A percentile compares a stretch with the other conserved stretches of the same genome.
Conservation (phyloP, 2,888 invertebrate genomes). For the Caenorhabditis virilis region DNA sequence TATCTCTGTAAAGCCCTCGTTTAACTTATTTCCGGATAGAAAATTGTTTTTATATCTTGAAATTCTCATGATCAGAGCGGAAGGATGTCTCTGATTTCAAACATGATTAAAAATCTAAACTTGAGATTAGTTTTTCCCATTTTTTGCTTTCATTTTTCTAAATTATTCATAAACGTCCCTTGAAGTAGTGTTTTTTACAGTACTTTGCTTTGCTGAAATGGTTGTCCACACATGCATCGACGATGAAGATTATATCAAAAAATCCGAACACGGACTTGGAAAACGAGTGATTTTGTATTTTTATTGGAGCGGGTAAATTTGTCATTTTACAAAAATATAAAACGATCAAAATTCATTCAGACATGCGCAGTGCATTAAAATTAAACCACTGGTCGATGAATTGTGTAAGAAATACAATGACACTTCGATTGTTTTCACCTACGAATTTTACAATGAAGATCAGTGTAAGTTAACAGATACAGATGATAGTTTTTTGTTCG, state of each 20-base stretch:
- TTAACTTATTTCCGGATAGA: too few relatives aligned
- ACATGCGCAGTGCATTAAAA: constrained; percentile 11
- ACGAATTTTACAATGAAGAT: constrained; percentile 20
- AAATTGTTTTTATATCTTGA: too few relatives aligned
- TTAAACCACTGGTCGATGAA: constrained; percentile 28
- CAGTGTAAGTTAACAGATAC: constrained; percentile 18
- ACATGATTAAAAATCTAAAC: too few relatives aligned
- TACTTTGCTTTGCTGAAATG: too few relatives aligned
- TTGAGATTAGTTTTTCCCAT: too few relatives aligned
- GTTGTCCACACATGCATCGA: constrained; percentile 21
- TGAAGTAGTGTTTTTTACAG: too few relatives aligned
- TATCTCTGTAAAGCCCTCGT: too few relatives aligned
- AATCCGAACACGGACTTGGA: constrained; percentile 28
- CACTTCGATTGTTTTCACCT: constrained; percentile 25
- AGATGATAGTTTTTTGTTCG: too few relatives aligned
- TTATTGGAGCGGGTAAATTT: constrained; percentile 14
- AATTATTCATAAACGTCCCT: too few relatives aligned
- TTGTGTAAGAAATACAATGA: constrained; percentile 30
- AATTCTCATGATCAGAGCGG: too few relatives aligned
- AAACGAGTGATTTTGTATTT: constrained; percentile 30
- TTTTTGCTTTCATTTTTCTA: too few relatives aligned
- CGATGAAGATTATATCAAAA: constrained; percentile 22
- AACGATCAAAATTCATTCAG: constrained; percentile 9
- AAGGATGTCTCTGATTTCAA: too few relatives aligned
- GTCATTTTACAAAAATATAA: not conserved